Percentiles rank a stretch among this genome's conserved stretches.
Conservation (phyloP, 2,888 invertebrate species). For the Metellina segmentata region DNA sequence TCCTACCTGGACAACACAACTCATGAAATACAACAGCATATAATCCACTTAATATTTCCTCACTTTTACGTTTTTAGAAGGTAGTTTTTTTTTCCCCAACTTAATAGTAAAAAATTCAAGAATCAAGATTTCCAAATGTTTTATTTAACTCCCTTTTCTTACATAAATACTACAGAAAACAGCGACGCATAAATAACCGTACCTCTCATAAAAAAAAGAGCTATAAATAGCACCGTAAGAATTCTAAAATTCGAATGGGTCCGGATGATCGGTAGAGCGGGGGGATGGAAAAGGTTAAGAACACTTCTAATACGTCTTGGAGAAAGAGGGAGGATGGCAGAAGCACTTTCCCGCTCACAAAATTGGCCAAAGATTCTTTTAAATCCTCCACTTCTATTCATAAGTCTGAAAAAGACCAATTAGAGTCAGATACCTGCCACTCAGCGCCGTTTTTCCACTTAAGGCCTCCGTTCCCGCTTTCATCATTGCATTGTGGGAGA, state of each 20-base stretch:
- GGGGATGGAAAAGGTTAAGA: conserved; percentile 16
- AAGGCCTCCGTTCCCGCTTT: background rate
- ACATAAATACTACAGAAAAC: too few species aligned
- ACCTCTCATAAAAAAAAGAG: background rate
- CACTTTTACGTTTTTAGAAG: too few species aligned
- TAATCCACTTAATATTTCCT: too few species aligned
- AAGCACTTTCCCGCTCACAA: conserved; percentile 23
- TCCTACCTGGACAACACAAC: too few species aligned
- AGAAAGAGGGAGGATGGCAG: background rate
- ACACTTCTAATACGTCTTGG: conserved; percentile 1
- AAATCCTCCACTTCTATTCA: conserved; percentile 48
- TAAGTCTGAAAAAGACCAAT: conserved; percentile 70
- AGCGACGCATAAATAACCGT: background rate
- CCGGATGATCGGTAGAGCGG: background rate
- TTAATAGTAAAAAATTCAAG: too few species aligned
- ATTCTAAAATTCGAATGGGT: background rate
- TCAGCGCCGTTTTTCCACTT: conserved; percentile 52
- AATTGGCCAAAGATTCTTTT: conserved; percentile 43
- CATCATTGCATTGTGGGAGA: background rate
- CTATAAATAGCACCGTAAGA: background rate
- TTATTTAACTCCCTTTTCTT: too few species aligned
- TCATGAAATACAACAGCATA: too few species aligned
- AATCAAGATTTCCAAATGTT: too few species aligned
- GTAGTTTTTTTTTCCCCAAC: too few species aligned
- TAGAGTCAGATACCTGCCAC: conserved; percentile 60